Evolutionary conservation across 2,888 invertebrate species (phyloP).

Genomic region (Diloba caeruleocephala): DNA sequence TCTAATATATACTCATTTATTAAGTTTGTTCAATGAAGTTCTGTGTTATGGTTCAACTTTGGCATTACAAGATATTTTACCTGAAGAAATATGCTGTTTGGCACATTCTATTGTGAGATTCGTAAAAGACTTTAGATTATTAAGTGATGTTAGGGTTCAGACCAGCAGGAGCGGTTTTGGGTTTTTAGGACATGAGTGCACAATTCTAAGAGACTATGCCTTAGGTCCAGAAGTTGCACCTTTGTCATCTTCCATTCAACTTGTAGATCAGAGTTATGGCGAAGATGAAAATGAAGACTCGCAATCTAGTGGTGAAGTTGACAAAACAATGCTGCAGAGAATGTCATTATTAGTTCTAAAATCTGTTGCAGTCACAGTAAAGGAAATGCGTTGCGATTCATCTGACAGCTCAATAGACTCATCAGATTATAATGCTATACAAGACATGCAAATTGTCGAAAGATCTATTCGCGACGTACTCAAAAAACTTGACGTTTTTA

Average conservation of each 20-base stretch:
- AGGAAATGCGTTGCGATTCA: conserved; percentile 96
- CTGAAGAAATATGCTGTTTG: conserved; percentile 96
- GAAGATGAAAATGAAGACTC: conserved; percentile 79
- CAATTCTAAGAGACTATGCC: conserved; percentile 74
- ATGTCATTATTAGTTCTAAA: conserved; percentile 96
- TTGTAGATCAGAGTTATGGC: conserved; percentile 84
- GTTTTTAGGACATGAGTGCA: conserved; percentile 82
- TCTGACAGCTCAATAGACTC: conserved; percentile 95
- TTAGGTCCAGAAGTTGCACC: conserved; percentile 75
- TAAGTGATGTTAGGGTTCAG: conserved; percentile 88
- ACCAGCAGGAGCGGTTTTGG: conserved; percentile 83
- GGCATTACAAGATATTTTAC: conserved; percentile 95
- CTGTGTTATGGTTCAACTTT: conserved; percentile 97
- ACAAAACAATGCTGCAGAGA: conserved; percentile 95
- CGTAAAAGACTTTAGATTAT: conserved; percentile 94
- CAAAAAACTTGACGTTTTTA: conserved; percentile 94
- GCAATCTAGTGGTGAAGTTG: conserved; percentile 88
- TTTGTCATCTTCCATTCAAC: conserved; percentile 76
- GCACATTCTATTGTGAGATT: conserved; percentile 96
- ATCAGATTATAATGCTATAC: conserved; percentile 95
- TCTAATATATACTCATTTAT: conserved; percentile 94
- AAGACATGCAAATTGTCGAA: conserved; percentile 96
- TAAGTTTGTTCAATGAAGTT: conserved; percentile 96
- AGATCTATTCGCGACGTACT: conserved; percentile 95
- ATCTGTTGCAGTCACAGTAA: conserved; percentile 96